Base-by-base conservation (phyloP, 2,888 invertebrate genomes). In the Carpatolechia fugitivella region DNA sequence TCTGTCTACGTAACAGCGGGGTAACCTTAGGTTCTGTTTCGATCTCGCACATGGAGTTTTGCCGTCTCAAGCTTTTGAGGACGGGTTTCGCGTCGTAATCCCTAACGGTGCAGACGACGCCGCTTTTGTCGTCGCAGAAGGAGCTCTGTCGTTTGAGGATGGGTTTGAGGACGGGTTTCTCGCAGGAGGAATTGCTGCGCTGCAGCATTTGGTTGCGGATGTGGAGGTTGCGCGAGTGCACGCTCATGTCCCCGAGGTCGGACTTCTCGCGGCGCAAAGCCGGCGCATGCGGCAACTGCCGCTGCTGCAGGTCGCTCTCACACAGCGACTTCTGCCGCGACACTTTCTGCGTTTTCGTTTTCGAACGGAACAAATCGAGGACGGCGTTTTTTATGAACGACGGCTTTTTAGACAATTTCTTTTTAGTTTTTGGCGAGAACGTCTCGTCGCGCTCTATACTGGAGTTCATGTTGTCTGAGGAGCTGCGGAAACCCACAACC, bases 401-500 rank as follows among this genome's bases (percentile, higher is more conserved):
- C 54, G 91, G 90, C 70, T 90, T 91, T 90, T 90, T 91, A 47
- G 90, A 89, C 52, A 91, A 79, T 89, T 91, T 91, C 90, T 91
- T 91, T 88, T 90, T 90, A 74, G 90, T 89, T 88, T 91, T 91
- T 76, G 90, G 90, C 58, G 91, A 90, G 75, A 88, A 85, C 60
- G 88, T 82, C 72, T 89, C 89, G 74, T 90, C 89, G 75, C 81
- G 87, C 78, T 90, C 90, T 77, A 82, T 73, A 69, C 86, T 90
- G 72, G 89, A 88, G 81, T 86, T 87, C 85, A 86, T 85, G 82
- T 76, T 88, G 70, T 90, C 89, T 60, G 88, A 80, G 70, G 85
- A 85, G 81, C 90, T 90, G 90, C 80, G 90, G 88, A 90, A 87
- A 88, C 87, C 89, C 89, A 85, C 82, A 88, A 89, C 88, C 89